A percentile compares a stretch with the other conserved stretches of the same genome.
These are phyloP conservation scores for Myripristis jacobus DNA, from an alignment of 2,797 vertebrate genomes.

Conservation along the genomic window DNA sequence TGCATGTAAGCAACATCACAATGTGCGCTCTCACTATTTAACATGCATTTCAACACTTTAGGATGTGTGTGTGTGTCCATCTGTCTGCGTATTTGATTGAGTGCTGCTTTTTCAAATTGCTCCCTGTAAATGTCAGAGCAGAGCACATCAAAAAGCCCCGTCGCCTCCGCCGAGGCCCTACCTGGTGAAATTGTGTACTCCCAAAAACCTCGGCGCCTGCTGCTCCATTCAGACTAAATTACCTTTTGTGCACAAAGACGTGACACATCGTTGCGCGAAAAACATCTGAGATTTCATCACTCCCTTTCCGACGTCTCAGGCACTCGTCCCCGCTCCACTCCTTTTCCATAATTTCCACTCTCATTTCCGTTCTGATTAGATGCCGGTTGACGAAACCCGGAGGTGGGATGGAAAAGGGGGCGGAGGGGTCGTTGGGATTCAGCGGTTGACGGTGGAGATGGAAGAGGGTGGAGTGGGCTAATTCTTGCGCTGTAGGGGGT, in stretches of 20 bases:
- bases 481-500: conserved; percentile 34
- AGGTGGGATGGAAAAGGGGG: background rate
- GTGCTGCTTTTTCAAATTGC: conserved; percentile 58
- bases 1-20: conserved; percentile 28
- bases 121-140: conserved; percentile 59
- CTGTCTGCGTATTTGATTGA: conserved; percentile 56
- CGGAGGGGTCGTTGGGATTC: conserved; percentile 42
- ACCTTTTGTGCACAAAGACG: conserved; percentile 69
- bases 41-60: background rate
- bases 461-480: conserved; percentile 28
- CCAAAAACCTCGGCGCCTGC: conserved; percentile 53
- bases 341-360: conserved; percentile 50
- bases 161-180: conserved; percentile 41
- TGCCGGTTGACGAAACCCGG: conserved; percentile 39
- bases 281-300: conserved; percentile 76
- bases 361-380: conserved; percentile 64
- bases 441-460: conserved; percentile 12
- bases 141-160: conserved; percentile 66
- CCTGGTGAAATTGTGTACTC: conserved; percentile 55
- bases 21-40: conserved; percentile 19
- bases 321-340: conserved; percentile 27
- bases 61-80: conserved; percentile 19
- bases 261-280: conserved; percentile 67
- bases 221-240: conserved; percentile 67
- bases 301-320: conserved; percentile 33